Conservation (phyloP, 2,797 vertebrate species). For the Eulemur coronatus region DNA sequence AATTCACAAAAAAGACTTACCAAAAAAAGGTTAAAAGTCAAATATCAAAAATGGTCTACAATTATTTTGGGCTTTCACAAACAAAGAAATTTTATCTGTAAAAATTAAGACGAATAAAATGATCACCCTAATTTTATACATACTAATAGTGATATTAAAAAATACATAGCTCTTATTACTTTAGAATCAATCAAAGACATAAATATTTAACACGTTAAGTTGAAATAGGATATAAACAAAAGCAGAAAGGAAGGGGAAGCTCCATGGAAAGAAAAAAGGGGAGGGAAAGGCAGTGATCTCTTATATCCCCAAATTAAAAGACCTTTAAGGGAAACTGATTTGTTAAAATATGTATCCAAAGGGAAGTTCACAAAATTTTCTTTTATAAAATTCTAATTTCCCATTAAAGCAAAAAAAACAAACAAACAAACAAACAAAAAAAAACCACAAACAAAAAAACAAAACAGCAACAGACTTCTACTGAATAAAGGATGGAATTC, state of each 20-base stretch:
- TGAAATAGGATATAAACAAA: not conserved
- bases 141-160: conserved; percentile 28
- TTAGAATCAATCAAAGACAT: conserved; percentile 45
- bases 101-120: not conserved
- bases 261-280: not conserved
- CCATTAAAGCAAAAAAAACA: not conserved
- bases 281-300: not conserved
- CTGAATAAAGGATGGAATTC: not conserved
- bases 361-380: not conserved
- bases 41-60: not conserved
- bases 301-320: conserved; percentile 6
- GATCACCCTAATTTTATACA: conserved; percentile 4
- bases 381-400: conserved; percentile 32
- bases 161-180: not conserved
- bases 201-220: conserved; percentile 47
- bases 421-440: not conserved
- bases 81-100: not conserved
- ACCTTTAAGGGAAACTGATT: not conserved
- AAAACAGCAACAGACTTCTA: not conserved
- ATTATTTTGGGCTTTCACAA: not conserved
- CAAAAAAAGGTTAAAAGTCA: conserved; percentile 24
- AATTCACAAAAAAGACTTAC: not conserved
- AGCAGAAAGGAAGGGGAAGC: not conserved
- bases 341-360: not conserved
- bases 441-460: not conserved